Evolutionary conservation across 2,888 invertebrate genomes (phyloP), one percentile per base, ranked within the genome.

Genomic region (Cryptocephalus primarius): DNA sequence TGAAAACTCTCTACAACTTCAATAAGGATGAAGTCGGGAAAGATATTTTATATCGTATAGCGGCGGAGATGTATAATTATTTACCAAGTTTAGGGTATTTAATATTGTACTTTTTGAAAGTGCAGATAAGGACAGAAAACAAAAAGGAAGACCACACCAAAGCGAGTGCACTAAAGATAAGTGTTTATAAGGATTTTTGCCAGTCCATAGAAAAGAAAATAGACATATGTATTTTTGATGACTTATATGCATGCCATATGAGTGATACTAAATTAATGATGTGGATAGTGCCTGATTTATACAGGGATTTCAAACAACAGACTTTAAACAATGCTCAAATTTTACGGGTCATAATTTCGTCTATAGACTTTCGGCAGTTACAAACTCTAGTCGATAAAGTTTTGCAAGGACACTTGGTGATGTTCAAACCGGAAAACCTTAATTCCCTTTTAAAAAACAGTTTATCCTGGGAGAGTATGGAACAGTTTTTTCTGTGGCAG

Each of bases 401-500:
- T 12, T 34, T 43, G 36, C 43, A 43, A 34, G 60, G 60, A 9
- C 88, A 86, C 61, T 70, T 89, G 50, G 82, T 82, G 63, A 87
- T 89, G 80, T 83, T 89, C 57, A 87, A 86, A 65, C 78, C 78
- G 38, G 88, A 89, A 57, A 84, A 83, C 47, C 76, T 89, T 40
- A 79, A 82, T 48, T 75, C 80, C 39, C 77, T 89, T 68, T 70
- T 89, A 57, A 85, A 85, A 50, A 83, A 86, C 39, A 95, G 92
- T 62, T 74, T 97, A 46, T 80, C 82, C 47, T 99, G 96, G 92
- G 96, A 97, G 72, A 94, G 95, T 2, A 90, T 94, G 60, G 96
- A 97, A 69, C 97, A 99, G 70, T 86, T 90, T 67, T 95, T 93
- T 68, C 78, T 97, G 40, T 99, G 97, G 97, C 95, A 96, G 70